Percentiles rank a stretch among this genome's conserved stretches.
Evolutionary conservation across 2,797 vertebrate species (phyloP).

Genomic region (Poecile montanus): DNA sequence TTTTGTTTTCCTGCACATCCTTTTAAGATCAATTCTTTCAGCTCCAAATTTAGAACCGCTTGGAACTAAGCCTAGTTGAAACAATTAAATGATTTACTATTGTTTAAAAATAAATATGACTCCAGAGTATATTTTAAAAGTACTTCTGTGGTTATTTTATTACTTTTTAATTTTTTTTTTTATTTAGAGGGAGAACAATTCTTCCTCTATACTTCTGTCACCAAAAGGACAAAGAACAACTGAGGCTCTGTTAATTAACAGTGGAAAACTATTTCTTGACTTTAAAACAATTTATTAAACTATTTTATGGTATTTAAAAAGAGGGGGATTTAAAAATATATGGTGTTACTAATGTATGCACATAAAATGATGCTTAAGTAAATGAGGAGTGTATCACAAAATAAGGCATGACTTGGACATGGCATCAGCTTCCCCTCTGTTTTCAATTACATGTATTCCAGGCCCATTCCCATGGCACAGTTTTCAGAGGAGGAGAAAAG

Average conservation of each 20-base stretch:
- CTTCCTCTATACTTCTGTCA: background rate
- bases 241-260: background rate
- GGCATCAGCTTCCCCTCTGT: background rate
- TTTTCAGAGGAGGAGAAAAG: background rate
- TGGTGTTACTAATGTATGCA: background rate
- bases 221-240: background rate
- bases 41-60: slow-evolving; percentile 5
- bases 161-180: background rate
- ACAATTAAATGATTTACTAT: slow-evolving; percentile 35
- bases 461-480: background rate
- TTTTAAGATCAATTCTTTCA: background rate
- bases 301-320: background rate
- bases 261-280: background rate
- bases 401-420: background rate
- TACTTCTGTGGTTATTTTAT: background rate
- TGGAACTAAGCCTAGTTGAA: slow-evolving; percentile 37
- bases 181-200: background rate
- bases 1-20: slow-evolving; percentile 8
- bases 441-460: background rate
- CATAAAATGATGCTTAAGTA: background rate
- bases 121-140: background rate
- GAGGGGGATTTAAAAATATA: background rate
- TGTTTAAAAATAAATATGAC: slow-evolving; percentile 46
- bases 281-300: background rate
- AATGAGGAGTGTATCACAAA: background rate